These are phyloP conservation scores for Anneissia japonica DNA, from an alignment of 35 echinoderm and acorn worm species.

Conservation along the genomic window DNA sequence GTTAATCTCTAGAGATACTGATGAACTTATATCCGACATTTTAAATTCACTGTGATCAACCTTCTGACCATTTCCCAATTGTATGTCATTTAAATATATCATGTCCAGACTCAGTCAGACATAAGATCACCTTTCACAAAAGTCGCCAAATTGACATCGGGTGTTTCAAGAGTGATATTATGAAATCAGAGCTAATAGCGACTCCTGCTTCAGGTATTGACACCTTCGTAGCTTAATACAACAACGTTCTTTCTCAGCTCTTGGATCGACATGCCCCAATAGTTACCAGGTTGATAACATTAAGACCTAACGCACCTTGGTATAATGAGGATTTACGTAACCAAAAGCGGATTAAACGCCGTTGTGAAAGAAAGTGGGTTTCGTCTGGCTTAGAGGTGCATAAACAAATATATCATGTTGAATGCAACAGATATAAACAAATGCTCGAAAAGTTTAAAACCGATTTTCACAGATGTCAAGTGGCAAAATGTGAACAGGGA, in stretches of 20 bases:
- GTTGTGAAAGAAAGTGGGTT: slow-evolving; percentile 30
- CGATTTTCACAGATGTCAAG: slow-evolving; percentile 25
- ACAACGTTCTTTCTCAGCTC: not conserved
- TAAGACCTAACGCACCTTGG: slow-evolving; percentile 32
- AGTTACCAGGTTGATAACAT: not conserved
- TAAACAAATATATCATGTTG: slow-evolving; percentile 24
- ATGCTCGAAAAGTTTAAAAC: slow-evolving; percentile 28
- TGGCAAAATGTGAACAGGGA: slow-evolving; percentile 39
- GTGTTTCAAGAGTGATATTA: not conserved
- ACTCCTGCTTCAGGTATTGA: not conserved
- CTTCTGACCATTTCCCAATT: slow-evolving; percentile 32
- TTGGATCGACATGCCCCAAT: slow-evolving; percentile 21
- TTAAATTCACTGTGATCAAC: slow-evolving; percentile 11
- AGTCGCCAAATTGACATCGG: slow-evolving; percentile 1
- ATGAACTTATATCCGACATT: not conserved
- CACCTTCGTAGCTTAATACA: slow-evolving; percentile 2
- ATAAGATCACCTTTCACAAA: not conserved
- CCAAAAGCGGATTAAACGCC: slow-evolving; percentile 15
- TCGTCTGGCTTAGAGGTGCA: slow-evolving; percentile 48
- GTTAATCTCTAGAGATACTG: slow-evolving; percentile 18
- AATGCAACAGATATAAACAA: slow-evolving; percentile 35
- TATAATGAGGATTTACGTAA: slow-evolving; percentile 33
- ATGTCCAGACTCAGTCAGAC: not conserved
- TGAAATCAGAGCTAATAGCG: not conserved
- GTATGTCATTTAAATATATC: not conserved